Conservation (phyloP, 2,797 vertebrate species). For the Chiloscyllium punctatum region DNA sequence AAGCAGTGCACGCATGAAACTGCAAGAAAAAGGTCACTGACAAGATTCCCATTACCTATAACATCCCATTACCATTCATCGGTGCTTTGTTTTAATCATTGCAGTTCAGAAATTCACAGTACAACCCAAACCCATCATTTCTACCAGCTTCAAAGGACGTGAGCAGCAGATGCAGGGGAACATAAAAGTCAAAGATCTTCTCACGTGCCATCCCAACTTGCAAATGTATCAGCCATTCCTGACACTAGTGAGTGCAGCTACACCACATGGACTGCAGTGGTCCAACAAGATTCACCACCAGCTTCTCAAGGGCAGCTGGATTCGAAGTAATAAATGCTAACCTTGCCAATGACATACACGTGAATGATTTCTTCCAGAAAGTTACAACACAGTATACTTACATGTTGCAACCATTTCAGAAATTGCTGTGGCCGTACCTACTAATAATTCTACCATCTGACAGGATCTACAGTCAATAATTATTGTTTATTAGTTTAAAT, state of each 20-base stretch:
- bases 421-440: not conserved
- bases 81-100: not conserved
- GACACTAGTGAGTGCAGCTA: too few relatives aligned
- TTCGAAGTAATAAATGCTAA: not conserved
- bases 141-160: too few relatives aligned
- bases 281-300: not conserved
- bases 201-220: too few relatives aligned
- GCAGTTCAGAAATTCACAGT: not conserved
- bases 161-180: too few relatives aligned
- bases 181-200: too few relatives aligned
- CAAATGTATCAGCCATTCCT: too few relatives aligned
- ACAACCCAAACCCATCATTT: too few relatives aligned
- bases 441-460: not conserved
- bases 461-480: not conserved
- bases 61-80: not conserved
- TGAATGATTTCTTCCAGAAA: not conserved
- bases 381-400: not conserved
- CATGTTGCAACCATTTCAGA: not conserved
- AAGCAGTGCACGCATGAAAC: not conserved
- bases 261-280: too few relatives aligned
- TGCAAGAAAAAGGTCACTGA: not conserved
- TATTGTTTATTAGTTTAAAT: conserved; percentile 1
- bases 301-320: not conserved
- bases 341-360: not conserved
- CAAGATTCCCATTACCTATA: not conserved